Percentiles rank a stretch among this genome's conserved stretches.
Evolutionary conservation across 2,888 invertebrate genomes (phyloP).

Genomic region (Diachrysia chrysitis): DNA sequence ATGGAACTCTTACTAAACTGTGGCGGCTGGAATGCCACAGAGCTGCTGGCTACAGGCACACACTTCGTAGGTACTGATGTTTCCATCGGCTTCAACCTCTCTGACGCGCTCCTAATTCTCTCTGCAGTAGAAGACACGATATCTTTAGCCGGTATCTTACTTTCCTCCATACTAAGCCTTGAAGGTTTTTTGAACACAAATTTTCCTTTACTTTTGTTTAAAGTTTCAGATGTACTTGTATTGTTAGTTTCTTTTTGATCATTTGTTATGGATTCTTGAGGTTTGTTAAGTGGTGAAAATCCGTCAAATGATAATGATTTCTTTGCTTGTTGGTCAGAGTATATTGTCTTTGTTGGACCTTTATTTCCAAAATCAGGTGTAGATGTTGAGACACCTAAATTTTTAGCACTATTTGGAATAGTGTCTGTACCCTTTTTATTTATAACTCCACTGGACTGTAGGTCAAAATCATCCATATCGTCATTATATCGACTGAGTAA

Average conservation of each 20-base stretch:
- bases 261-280: conserved; percentile 62
- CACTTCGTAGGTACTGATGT: conserved; percentile 66
- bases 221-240: conserved; percentile 62
- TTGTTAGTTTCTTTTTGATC: conserved; percentile 64
- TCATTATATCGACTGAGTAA: conserved; percentile 61
- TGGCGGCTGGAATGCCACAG: conserved; percentile 81
- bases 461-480: conserved; percentile 72
- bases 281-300: conserved; percentile 68
- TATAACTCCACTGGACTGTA: conserved; percentile 61
- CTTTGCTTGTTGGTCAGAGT: conserved; percentile 70
- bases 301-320: conserved; percentile 74
- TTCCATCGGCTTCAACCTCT: conserved; percentile 76
- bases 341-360: conserved; percentile 69
- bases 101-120: conserved; percentile 76
- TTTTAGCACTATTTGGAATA: conserved; percentile 20
- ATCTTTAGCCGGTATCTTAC: conserved; percentile 65
- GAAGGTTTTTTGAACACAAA: conserved; percentile 85
- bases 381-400: conserved; percentile 62
- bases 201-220: conserved; percentile 77
- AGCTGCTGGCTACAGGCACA: conserved; percentile 74
- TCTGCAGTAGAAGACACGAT: conserved; percentile 79
- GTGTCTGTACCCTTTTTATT: conserved; percentile 48
- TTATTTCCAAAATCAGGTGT: conserved; percentile 72
- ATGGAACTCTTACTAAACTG: conserved; percentile 72
- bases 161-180: conserved; percentile 66